Base-by-base conservation (phyloP, 2,797 vertebrate genomes). In the Botia almorhae region DNA sequence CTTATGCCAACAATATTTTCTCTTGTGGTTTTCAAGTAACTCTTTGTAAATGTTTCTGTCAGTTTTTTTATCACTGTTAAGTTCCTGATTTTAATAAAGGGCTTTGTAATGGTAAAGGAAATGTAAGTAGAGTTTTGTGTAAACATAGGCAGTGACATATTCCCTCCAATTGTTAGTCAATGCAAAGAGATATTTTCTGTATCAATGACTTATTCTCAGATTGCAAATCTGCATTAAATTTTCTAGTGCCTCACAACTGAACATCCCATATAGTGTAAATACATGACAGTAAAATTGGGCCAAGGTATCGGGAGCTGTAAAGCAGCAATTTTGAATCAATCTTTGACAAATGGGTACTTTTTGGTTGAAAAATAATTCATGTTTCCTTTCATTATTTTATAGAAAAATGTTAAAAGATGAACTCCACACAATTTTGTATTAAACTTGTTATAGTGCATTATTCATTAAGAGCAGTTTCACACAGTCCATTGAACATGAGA, bases 391-490 rank as follows among this genome's bases (percentile, higher is more conserved):
- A 26, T 26, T 26, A 26, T 26, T 26, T 26, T 26, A 26, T 26
- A 26, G 23, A 26, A 26, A 26, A 26, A 26, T 26, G 2, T 26
- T 26, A 26, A 26, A 26, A 26, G 23, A 26, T 26, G 23, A 50
- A 13, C 33, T 26, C 16, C 13, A 58, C 68, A 80, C 61, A 79
- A 79, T 82, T 71, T 79, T 82, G 76, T 46, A 78, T 61, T 7
- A 78, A 39, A 53, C 33, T 51, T 50, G 72, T 82, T 50, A 82
- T 1, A n/a, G 65, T 82, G 3, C 74, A 82, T 82, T 80, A 84
- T 80, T 82, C 33, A 82, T 79, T 72, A 71, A 43, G 21, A 7
- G 23, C 55, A 63, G 58, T 60, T 79, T 17, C 19, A 61, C 48
- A 2, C 26, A 43, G 17, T 6, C 46, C 33, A 78, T 77, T 23